Base-by-base conservation (phyloP, 2,797 vertebrate species). In the Tympanoctomys barrerae region DNA sequence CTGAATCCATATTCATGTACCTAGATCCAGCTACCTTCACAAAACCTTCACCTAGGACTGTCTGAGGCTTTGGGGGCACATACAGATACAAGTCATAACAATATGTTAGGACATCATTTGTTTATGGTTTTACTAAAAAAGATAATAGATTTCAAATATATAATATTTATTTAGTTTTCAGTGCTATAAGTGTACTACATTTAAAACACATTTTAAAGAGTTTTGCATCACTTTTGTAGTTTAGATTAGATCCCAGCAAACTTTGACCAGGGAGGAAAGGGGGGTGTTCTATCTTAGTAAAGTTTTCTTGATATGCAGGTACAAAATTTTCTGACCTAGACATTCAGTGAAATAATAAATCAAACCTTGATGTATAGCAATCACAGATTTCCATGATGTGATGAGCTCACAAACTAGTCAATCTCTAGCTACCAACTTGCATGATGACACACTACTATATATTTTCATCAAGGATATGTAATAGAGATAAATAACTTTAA, bases 281-380 rank as follows among this genome's bases (percentile, higher is more conserved):
- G 75, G 62, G 49, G 33, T 4, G 33, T 3, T 2, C 49, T 70
- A 26, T 66, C 71, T 90, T n/a, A 33, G 26, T 70, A 42, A 21
- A 39, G 6, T 61, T 90, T 87, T 81, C 52, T 33, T 66, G 16
- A 78, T 36, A 88, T 11, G 80, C 1, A 80, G 9, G 64, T 62
- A 61, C 6, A 85, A 11, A 54, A 85, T 85, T 75, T 10, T 24
- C 73, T 91, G 24, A 39, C 52, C 11, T 68, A 81, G 64, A 81
- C 14, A 59, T 66, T 68, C 11, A 80, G 28, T n/a, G 68, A 88
- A 84, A 84, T 19, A 81, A 66, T 85, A 92, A 89, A 77, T 81
- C 61, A 68, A 73, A 24, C 4, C 9, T 68, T 71, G 1, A 49
- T 70, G 8, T 19, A 12, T 85, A 89, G 26, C 22, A 89, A n/a